These are phyloP conservation scores for Balaenoptera acutorostrata DNA, from an alignment of 2,113 vertebrate species.

Conservation along the genomic window DNA sequence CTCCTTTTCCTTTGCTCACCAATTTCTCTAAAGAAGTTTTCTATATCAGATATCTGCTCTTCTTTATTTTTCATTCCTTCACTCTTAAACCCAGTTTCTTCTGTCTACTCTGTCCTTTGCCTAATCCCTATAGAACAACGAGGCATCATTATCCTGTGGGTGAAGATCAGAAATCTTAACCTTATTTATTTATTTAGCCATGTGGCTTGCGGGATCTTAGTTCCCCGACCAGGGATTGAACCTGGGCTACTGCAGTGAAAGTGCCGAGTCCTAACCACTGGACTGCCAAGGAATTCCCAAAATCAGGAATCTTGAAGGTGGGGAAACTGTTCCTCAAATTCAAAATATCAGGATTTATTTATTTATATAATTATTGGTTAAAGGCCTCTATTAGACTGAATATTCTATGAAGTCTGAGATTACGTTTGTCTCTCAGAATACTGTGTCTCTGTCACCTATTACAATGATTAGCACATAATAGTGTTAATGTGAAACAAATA, in stretches of 20 bases:
- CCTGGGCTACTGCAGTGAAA: no score
- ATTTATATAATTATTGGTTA: background rate
- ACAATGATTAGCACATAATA: background rate
- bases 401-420: background rate
- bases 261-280: no score
- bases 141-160: background rate
- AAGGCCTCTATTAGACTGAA: background rate
- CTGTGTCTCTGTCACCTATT: background rate
- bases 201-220: no score
- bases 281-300: background rate
- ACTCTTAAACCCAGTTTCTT: background rate
- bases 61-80: background rate
- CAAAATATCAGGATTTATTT: background rate
- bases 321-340: background rate
- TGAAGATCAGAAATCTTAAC: background rate
- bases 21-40: background rate
- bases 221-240: no score
- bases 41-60: background rate
- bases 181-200: no score
- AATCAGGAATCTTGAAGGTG: background rate
- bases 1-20: background rate
- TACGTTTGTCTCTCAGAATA: background rate
- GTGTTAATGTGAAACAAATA: background rate
- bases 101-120: background rate
- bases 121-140: background rate